Percentiles rank a stretch among this genome's conserved stretches.
These are phyloP conservation scores for Invenusta paracnida DNA, from an alignment of 2,888 invertebrate species.

Conservation along the genomic window DNA sequence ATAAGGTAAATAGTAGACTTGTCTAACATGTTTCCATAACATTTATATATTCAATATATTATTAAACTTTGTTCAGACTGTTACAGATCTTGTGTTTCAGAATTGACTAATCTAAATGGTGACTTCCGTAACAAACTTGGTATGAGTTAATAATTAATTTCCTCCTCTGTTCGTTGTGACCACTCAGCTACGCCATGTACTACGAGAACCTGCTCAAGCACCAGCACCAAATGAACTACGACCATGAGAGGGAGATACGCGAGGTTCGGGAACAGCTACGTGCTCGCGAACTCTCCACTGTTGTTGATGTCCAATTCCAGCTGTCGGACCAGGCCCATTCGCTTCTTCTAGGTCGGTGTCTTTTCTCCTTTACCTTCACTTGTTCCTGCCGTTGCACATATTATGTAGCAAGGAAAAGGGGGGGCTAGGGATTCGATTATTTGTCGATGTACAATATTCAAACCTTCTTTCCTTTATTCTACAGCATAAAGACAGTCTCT, in stretches of 20 bases:
- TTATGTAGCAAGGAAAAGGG: too few species aligned
- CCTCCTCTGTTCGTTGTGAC: slow-evolving; percentile 40
- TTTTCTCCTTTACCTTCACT: too few species aligned
- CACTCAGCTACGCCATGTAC: slow-evolving; percentile 58
- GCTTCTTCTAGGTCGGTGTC: slow-evolving; percentile 50
- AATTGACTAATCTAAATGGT: not conserved
- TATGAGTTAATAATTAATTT: not conserved
- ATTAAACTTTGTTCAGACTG: too few species aligned
- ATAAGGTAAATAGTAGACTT: too few species aligned
- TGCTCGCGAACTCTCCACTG: slow-evolving; percentile 49
- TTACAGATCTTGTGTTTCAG: not conserved
- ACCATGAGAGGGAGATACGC: slow-evolving; percentile 56
- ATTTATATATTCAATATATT: too few species aligned
- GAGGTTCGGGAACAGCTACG: slow-evolving; percentile 53
- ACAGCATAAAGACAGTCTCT: too few species aligned
- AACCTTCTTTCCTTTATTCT: too few species aligned
- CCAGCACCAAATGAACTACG: slow-evolving; percentile 56
- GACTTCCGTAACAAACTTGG: not conserved
- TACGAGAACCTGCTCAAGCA: slow-evolving; percentile 57
- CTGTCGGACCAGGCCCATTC: slow-evolving; percentile 56
- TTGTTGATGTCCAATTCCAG: slow-evolving; percentile 57
- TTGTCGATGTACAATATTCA: too few species aligned
- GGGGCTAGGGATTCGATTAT: too few species aligned
- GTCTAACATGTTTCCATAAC: too few species aligned
- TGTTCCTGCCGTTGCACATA: too few species aligned